phyloP scores from a whole-genome alignment of 2,888 invertebrate species.

The Aspidiotus rigidus region DNA sequence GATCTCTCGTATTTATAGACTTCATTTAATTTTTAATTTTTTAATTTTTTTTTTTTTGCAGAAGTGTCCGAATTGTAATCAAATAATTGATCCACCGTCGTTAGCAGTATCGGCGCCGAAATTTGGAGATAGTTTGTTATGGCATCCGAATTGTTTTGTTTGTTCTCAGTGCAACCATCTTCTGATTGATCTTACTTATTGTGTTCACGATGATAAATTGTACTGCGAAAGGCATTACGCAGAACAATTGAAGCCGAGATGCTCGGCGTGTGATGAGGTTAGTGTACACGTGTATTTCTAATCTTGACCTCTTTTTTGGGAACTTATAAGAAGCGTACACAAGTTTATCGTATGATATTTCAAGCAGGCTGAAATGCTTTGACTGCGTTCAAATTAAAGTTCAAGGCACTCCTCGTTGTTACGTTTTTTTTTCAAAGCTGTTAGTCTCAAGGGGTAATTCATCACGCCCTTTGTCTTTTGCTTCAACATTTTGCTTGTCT shows the following conservation, averaged over 20 bases:
- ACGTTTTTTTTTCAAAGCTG: too few species aligned
- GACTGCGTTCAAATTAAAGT: too few species aligned
- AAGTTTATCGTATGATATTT: too few species aligned
- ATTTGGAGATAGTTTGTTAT: conserved; percentile 62
- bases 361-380: too few species aligned
- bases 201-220: conserved; percentile 75
- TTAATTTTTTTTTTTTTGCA: conserved; percentile 47
- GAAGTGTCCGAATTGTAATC: conserved; percentile 75
- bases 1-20: too few species aligned
- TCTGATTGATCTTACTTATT: conserved; percentile 92
- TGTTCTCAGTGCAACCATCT: conserved; percentile 83
- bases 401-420: too few species aligned
- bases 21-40: too few species aligned
- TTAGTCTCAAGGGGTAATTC: too few species aligned
- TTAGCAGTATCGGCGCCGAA: conserved; percentile 78
- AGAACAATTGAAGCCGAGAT: conserved; percentile 88
- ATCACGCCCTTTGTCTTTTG: too few species aligned
- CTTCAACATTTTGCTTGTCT: too few species aligned
- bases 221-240: conserved; percentile 95
- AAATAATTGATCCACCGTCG: conserved; percentile 66
- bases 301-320: too few species aligned
- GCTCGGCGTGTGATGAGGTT: conserved; percentile 97
- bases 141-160: conserved; percentile 89
- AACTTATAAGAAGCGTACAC: too few species aligned
- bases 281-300: conserved; percentile 13